Evolutionary conservation across 1,140 invertebrate species (phyloP).

Genomic region (Colletes latitarsis): DNA sequence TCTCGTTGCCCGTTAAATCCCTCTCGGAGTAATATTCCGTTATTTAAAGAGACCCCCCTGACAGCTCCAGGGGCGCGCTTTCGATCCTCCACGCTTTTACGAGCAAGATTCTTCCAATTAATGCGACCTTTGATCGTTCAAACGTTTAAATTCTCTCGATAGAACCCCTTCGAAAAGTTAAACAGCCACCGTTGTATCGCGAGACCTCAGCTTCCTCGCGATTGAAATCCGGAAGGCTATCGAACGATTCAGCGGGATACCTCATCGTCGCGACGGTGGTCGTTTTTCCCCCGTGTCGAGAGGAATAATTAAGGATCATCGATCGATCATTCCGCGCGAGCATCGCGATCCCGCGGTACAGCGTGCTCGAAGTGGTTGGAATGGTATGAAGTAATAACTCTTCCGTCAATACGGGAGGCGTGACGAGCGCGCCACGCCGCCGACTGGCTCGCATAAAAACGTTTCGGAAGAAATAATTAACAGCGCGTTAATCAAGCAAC

Average conservation of each 20-base stretch:
- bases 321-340: constrained; percentile 58
- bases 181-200: too few relatives aligned
- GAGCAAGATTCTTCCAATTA: neutral
- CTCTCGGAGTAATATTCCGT: constrained; percentile 14
- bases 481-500: constrained; percentile 70
- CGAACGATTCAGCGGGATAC: constrained; percentile 7
- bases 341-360: constrained; percentile 41
- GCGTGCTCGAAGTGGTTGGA: constrained; percentile 33
- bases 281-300: constrained; percentile 36
- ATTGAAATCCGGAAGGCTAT: neutral
- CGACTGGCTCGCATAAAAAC: constrained; percentile 57
- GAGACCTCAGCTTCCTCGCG: too few relatives aligned
- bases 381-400: constrained; percentile 63
- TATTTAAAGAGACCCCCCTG: neutral
- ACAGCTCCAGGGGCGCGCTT: neutral
- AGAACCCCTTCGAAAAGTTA: too few relatives aligned
- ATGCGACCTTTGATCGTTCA: neutral
- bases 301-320: constrained; percentile 57
- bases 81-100: neutral
- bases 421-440: constrained; percentile 48
- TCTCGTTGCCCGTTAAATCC: neutral
- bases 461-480: constrained; percentile 69
- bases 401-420: constrained; percentile 56
- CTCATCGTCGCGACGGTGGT: constrained; percentile 15
- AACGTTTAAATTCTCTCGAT: neutral